Evolutionary conservation across 2,797 vertebrate species (phyloP).

Genomic region (Acanthornis magna): DNA sequence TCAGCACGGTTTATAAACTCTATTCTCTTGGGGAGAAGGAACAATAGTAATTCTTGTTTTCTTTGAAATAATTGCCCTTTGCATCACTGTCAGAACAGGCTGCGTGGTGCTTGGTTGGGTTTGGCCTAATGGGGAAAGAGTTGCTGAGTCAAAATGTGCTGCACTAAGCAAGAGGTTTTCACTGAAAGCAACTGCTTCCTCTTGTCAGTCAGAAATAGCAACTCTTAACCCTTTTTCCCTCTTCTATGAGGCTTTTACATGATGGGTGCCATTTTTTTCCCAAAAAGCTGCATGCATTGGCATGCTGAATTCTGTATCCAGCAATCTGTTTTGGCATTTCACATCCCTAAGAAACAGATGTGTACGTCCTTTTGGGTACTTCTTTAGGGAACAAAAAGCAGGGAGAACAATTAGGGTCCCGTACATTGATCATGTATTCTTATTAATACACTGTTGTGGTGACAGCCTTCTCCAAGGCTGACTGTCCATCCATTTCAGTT

Average conservation of each 20-base stretch:
- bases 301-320: not conserved
- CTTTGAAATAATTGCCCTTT: not conserved
- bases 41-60: not conserved
- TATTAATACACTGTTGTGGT: rapidly evolving
- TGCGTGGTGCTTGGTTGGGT: not conserved
- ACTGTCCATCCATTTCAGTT: rapidly evolving
- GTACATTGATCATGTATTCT: rapidly evolving
- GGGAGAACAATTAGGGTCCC: rapidly evolving
- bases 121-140: not conserved
- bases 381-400: not conserved
- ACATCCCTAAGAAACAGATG: not conserved
- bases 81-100: rapidly evolving
- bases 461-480: not conserved
- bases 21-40: not conserved
- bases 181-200: not conserved
- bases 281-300: rapidly evolving
- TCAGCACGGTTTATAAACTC: not conserved
- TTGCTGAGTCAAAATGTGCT: not conserved
- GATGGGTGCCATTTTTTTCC: not conserved
- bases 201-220: not conserved
- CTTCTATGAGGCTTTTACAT: not conserved
- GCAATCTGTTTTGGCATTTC: not conserved
- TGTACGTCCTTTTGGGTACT: rapidly evolving
- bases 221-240: not conserved
- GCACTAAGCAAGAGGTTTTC: not conserved